Base-by-base conservation (phyloP, 2,113 vertebrate species). In the Phasianus colchicus region DNA sequence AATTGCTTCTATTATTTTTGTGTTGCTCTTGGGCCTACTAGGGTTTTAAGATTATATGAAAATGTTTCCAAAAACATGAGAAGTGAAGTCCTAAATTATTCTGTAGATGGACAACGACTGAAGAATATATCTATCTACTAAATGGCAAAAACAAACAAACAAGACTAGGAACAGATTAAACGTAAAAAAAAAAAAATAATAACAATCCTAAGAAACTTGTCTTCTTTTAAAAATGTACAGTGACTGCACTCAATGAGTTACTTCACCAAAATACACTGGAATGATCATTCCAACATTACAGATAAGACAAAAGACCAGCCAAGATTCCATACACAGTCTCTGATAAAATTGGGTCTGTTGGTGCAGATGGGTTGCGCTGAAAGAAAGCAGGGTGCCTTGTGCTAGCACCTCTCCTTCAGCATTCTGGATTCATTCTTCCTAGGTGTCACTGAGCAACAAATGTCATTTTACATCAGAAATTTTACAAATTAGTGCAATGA, bases 1-100 rank as follows among this genome's bases (percentile, higher is more conserved):
- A 78, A 91, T 90, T 94, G 63, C 38, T 71, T 79, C 54, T 38
- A 58, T 27, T 76, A 30, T 36, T 88, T 94, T 94, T 94, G 45
- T 64, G 38, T 63, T 76, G 40, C 20, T 95, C 70, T 76, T 74
- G 42, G 55, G 76, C 25, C 63, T 73, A 64, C 13, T 76, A 82
- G 82, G 18, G 42, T 65, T 87, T 89, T 66, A 91, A 81, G 43
- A 50, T 82, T 84, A 88, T 17, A 90, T 29, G 63, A 93, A 90
- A 94, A 83, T 24, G 1, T 83, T 95, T 78, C 54, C 45, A 80
- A 21, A 92, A 75, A 57, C n/a, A 63, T 66, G 27, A 67, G 43
- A 91, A 85, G 25, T 57, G 42, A 22, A 52, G 24, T 54, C 71
- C 77, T 74, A 88, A 87, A 65, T 77, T 80, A 92, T 86, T 80